Evolutionary conservation across 2,797 vertebrate species (phyloP).

Genomic region (Sphaeramia orbicularis): DNA sequence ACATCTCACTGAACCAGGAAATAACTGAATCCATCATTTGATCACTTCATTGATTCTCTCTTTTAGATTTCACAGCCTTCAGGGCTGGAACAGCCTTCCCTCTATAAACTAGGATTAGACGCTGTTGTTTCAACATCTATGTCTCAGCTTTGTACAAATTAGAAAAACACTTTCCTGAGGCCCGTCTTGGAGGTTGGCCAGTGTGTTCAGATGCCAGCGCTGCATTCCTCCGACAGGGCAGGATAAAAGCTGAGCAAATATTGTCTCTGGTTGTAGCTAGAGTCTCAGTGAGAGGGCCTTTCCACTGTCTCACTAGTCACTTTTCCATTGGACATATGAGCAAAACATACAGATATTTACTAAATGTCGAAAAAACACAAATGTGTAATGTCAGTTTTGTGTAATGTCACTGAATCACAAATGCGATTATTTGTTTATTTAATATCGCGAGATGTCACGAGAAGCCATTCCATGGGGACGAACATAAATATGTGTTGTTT

Average conservation of each 20-base stretch:
- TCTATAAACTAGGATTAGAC: slow-evolving; percentile 51
- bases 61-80: slow-evolving; percentile 63
- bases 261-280: slow-evolving; percentile 44
- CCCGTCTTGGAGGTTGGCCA: slow-evolving; percentile 62
- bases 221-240: slow-evolving; percentile 41
- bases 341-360: no score
- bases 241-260: slow-evolving; percentile 69
- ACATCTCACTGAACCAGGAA: slow-evolving; percentile 76
- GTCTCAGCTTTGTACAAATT: slow-evolving; percentile 54
- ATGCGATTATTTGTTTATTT: no score
- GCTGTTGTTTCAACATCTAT: slow-evolving; percentile 48
- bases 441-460: no score
- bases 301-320: slow-evolving; percentile 20
- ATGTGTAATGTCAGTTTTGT: no score
- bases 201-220: slow-evolving; percentile 54
- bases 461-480: no score
- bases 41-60: slow-evolving; percentile 71
- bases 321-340: no score
- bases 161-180: slow-evolving; percentile 62
- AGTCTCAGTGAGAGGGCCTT: slow-evolving; percentile 24
- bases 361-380: no score
- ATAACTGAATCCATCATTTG: slow-evolving; percentile 65
- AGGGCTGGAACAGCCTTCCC: slow-evolving; percentile 42
- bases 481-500: no score
- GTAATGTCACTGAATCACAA: no score